A percentile compares a stretch with the other conserved stretches of the same genome.
Evolutionary conservation across 2,113 vertebrate species (phyloP).

Genomic region (Cromileptes altivelis): DNA sequence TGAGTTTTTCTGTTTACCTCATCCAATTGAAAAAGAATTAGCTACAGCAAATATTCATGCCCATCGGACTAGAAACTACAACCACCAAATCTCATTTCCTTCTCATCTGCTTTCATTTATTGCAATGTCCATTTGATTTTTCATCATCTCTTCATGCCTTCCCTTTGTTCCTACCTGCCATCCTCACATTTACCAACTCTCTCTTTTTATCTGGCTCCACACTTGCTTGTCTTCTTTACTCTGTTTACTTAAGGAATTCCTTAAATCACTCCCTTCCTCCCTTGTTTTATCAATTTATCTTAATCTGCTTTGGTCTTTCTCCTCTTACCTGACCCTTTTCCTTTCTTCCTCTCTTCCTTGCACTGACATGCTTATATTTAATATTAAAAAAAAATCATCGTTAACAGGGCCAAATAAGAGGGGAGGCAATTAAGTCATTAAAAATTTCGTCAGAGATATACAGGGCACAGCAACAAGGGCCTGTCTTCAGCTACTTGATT

Average conservation of each 20-base stretch:
- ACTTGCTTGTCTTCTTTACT: not conserved
- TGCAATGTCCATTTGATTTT: not conserved
- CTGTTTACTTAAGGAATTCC: not conserved
- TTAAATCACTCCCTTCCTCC: not conserved
- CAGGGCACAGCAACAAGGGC: not conserved
- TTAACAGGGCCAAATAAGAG: not conserved
- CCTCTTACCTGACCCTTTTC: accelerated
- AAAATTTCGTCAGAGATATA: not conserved
- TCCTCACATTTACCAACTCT: not conserved
- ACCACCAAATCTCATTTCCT: not conserved
- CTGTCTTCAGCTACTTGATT: not conserved
- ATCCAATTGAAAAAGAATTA: not conserved
- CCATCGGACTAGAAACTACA: not conserved
- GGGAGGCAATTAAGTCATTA: not conserved
- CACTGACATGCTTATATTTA: not conserved
- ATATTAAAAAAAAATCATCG: not conserved
- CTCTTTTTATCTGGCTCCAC: not conserved
- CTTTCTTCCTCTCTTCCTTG: too few relatives aligned
- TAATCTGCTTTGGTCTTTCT: not conserved
- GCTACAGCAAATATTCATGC: not conserved
- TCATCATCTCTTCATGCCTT: not conserved
- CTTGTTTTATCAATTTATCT: not conserved
- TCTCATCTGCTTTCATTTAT: not conserved
- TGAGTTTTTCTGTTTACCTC: not conserved
- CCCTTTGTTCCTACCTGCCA: not conserved